Base-by-base conservation (phyloP, 2,797 vertebrate genomes). In the Galagoides demidoff region DNA sequence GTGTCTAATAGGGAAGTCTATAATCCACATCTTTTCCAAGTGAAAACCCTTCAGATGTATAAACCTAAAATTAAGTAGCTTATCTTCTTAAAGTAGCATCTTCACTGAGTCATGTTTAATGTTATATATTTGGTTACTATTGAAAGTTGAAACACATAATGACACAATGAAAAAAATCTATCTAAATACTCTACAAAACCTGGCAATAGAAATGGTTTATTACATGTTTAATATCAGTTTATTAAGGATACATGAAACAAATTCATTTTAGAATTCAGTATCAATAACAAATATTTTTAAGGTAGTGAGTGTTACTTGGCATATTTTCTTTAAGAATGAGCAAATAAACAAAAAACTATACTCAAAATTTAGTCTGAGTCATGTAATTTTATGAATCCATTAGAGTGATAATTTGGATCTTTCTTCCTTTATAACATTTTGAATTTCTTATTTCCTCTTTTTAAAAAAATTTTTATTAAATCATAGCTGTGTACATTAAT, bases 221-320 rank as follows among this genome's bases (percentile, higher is more conserved):
- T n/a, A 78, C 3, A 3, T 97, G 31, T 91, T 79, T 37, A 49
- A 66, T 95, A 14, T 63, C 20, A 78, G n/a, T 83, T 92, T 22
- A 84, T 13, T 85, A 61, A 79, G 9, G 34, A 83, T 79, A 68
- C 59, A 84, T 64, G 6, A 64, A 9, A 66, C 34, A 77, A 63
- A 57, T 55, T 74, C 4, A 92, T 34, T 82, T 74, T 70, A 70
- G 16, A 73, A 76, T 52, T 78, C 78, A 78, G 34, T 55, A n/a
- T 10, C 4, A 55, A 22, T 68, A 88, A 95, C 76, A 84, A 27
- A 22, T 59, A 25, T 64, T 66, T 39, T 43, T 43, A 86, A 68
- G 7, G 23, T 88, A 64, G 82, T 89, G 4, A 71, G 14, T 0
- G 49, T 89, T 59, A 57, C 1, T 12, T 74, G 85, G 43, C 74